Percentiles rank a stretch among this genome's conserved stretches.
phyloP scores from a whole-genome alignment of 2,888 invertebrate species.

The Drosophila vallismaia region DNA sequence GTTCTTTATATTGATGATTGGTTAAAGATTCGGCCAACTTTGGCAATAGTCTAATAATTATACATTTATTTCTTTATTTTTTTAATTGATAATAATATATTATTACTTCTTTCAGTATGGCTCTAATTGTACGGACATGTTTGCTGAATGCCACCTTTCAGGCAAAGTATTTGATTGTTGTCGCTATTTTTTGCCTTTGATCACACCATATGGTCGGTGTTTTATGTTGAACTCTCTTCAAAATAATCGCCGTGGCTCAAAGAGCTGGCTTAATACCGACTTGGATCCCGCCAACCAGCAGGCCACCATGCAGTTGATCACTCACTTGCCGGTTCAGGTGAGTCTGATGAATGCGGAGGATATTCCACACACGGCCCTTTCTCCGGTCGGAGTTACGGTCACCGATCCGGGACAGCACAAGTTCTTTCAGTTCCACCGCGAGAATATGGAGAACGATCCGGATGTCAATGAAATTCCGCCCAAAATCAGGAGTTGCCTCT shows the following conservation, averaged over 20 bases:
- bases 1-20: too few relatives aligned
- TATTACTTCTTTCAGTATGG: conserved; percentile 63
- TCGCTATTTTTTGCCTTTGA: conserved; percentile 86
- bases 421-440: conserved; percentile 83
- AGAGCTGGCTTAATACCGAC: conserved; percentile 75
- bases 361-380: conserved; percentile 72
- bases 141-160: conserved; percentile 86
- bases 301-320: conserved; percentile 65
- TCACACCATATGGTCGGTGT: conserved; percentile 87
- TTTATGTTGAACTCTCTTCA: conserved; percentile 87
- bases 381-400: conserved; percentile 43
- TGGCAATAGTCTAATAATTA: too few relatives aligned
- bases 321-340: conserved; percentile 57
- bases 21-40: too few relatives aligned
- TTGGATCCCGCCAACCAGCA: conserved; percentile 64
- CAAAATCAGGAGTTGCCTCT: conserved; percentile 88
- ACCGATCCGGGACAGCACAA: conserved; percentile 55
- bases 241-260: conserved; percentile 83
- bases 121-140: conserved; percentile 84
- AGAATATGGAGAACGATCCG: conserved; percentile 88
- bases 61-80: too few relatives aligned
- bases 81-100: too few relatives aligned
- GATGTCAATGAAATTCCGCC: conserved; percentile 86
- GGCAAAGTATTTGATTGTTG: conserved; percentile 86
- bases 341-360: conserved; percentile 81